Evolutionary conservation across 2,113 vertebrate genomes (phyloP).

Genomic region (Proteles cristata): DNA sequence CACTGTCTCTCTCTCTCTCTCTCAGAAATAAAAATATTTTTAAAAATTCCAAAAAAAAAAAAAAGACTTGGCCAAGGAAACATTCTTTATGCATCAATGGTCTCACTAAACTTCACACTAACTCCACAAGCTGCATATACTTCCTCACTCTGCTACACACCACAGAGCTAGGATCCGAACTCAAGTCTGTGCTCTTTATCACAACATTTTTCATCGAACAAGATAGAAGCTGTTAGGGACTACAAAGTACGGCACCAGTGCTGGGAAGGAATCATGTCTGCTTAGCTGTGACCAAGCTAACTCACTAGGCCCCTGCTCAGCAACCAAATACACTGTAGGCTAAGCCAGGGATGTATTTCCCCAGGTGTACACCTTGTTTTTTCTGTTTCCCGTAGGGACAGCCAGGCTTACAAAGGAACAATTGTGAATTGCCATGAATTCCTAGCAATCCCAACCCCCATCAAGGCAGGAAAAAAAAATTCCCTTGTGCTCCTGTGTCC

Average conservation of each 20-base stretch:
- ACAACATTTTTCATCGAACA: not conserved
- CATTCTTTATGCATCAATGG: accelerated
- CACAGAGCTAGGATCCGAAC: not conserved
- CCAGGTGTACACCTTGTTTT: not conserved
- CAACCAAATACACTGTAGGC: accelerated
- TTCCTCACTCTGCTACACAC: not conserved
- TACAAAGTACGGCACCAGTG: not conserved
- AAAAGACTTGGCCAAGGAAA: not conserved
- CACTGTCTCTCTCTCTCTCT: too few species aligned
- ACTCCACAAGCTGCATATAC: not conserved
- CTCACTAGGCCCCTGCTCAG: not conserved
- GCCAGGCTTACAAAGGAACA: not conserved
- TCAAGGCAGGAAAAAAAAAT: not conserved
- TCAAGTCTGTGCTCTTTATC: not conserved
- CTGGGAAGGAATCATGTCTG: not conserved
- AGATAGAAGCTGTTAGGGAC: not conserved
- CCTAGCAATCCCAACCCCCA: not conserved
- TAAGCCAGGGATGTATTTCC: not conserved
- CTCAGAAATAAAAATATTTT: too few species aligned
- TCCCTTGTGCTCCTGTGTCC: not conserved
- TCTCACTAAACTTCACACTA: not conserved
- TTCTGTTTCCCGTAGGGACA: not conserved
- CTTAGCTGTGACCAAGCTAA: accelerated
- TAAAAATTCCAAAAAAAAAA: too few species aligned
- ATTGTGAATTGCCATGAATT: not conserved